These are phyloP conservation scores for Hydropotes inermis DNA, from an alignment of 2,113 vertebrate species.

Conservation along the genomic window DNA sequence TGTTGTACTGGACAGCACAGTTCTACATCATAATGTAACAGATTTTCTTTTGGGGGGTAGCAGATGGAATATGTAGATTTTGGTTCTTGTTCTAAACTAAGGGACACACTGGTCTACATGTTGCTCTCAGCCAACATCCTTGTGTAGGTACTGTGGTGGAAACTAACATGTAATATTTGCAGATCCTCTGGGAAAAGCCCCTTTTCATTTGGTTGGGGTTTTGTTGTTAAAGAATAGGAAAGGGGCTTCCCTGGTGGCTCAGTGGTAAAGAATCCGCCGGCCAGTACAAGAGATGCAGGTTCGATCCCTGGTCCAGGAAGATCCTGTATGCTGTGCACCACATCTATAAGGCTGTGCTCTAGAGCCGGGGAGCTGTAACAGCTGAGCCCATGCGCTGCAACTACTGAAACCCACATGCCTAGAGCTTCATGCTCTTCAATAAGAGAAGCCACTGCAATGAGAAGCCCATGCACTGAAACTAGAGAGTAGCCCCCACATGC, in stretches of 20 bases:
- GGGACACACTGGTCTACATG: neutral
- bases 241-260: neutral
- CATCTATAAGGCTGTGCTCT: neutral
- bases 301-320: neutral
- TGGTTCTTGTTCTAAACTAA: neutral
- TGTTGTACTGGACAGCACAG: neutral
- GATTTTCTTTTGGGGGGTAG: neutral
- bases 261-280: neutral
- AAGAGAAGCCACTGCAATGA: neutral
- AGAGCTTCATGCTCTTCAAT: neutral
- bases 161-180: neutral
- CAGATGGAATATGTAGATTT: neutral
- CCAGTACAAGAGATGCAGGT: neutral
- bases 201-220: neutral
- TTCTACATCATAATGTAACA: neutral
- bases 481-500: neutral
- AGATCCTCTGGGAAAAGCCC: neutral
- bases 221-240: neutral
- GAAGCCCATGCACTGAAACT: neutral
- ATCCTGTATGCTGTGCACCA: neutral
- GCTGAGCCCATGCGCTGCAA: accelerated
- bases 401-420: neutral
- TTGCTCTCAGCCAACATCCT: neutral
- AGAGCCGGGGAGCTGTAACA: neutral
- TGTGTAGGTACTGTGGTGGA: neutral